Conservation (phyloP, 2,797 vertebrate species). For the Delichon dasypus region DNA sequence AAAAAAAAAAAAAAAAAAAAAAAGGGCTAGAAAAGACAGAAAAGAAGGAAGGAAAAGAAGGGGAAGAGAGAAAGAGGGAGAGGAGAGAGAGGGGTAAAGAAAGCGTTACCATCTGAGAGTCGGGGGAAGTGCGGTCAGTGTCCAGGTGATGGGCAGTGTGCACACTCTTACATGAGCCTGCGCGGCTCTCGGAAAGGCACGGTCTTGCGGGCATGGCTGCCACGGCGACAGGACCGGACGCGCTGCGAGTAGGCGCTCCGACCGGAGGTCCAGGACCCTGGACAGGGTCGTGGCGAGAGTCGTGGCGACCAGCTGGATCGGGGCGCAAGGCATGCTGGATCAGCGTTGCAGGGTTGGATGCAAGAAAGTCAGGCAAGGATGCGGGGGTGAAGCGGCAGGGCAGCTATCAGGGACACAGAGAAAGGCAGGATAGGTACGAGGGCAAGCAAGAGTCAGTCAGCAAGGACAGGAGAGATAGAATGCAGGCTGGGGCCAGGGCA, state of each 20-base stretch:
- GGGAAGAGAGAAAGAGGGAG: neutral
- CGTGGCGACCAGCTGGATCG: fast-evolving
- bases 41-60: neutral
- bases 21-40: neutral
- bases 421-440: neutral
- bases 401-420: neutral
- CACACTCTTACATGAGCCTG: fast-evolving
- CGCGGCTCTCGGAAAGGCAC: too few relatives aligned
- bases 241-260: fast-evolving
- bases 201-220: neutral
- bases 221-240: fast-evolving
- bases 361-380: neutral
- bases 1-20: neutral
- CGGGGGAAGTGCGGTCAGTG: too few relatives aligned
- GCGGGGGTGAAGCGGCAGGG: fast-evolving
- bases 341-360: too few relatives aligned
- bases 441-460: neutral
- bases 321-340: too few relatives aligned
- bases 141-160: fast-evolving
- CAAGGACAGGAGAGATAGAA: neutral
- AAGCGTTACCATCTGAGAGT: neutral
- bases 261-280: neutral
- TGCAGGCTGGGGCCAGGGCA: neutral
- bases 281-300: neutral
- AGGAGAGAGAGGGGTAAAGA: neutral